These are phyloP conservation scores for Dascyllus trimaculatus DNA, from an alignment of 2,113 vertebrate species.

Conservation along the genomic window DNA sequence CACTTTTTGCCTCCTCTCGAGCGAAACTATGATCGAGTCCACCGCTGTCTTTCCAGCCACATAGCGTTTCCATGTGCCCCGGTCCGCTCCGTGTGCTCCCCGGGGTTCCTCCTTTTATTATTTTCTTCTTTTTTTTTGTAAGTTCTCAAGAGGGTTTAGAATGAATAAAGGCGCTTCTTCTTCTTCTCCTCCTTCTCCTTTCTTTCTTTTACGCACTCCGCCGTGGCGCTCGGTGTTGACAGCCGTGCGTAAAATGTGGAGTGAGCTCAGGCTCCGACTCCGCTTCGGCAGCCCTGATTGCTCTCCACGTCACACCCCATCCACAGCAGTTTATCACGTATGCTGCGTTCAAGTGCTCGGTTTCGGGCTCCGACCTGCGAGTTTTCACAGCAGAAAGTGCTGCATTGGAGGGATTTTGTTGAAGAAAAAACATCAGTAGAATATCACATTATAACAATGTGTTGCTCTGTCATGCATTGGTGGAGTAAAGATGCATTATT, in stretches of 20 bases:
- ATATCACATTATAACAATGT: too few relatives aligned
- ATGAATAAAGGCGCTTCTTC: neutral
- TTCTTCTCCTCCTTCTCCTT: neutral
- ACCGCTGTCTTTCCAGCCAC: slow-evolving; percentile 67
- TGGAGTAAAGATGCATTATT: too few relatives aligned
- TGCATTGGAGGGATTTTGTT: too few relatives aligned
- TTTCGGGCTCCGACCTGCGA: slow-evolving; percentile 3
- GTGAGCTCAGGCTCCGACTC: slow-evolving; percentile 16
- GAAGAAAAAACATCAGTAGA: too few relatives aligned
- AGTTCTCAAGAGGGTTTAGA: neutral
- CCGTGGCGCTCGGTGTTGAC: neutral
- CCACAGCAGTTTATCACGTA: slow-evolving; percentile 4
- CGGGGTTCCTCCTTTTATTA: neutral
- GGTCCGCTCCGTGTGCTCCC: slow-evolving; percentile 27
- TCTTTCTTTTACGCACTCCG: neutral
- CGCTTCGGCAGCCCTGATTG: slow-evolving; percentile 43
- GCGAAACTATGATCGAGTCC: slow-evolving; percentile 65
- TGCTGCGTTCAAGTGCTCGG: slow-evolving; percentile 53
- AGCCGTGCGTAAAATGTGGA: slow-evolving; percentile 4
- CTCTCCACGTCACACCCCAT: slow-evolving; percentile 64
- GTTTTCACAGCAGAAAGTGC: fast-evolving
- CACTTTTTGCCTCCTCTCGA: slow-evolving; percentile 69
- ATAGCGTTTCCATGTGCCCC: slow-evolving; percentile 73
- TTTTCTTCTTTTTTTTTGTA: neutral
- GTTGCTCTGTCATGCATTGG: too few relatives aligned